Percentiles rank a stretch among this genome's conserved stretches.
phyloP scores from a whole-genome alignment of 2,113 vertebrate species.

The Glaucidium brasilianum region DNA sequence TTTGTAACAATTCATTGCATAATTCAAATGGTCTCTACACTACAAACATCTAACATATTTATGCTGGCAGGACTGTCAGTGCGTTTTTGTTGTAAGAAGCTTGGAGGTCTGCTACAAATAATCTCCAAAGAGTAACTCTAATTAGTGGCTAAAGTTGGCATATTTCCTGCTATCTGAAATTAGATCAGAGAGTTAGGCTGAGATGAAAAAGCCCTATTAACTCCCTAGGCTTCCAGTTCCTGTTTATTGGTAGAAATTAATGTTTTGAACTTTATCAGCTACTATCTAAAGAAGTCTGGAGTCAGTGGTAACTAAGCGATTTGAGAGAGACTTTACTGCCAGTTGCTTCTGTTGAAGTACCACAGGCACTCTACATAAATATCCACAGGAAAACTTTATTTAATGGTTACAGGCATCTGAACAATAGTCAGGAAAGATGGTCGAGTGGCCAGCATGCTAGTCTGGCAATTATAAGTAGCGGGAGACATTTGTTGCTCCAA shows the following conservation, averaged over 20 bases:
- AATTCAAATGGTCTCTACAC: conserved; percentile 13
- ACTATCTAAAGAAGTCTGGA: conserved; percentile 66
- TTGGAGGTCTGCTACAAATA: conserved; percentile 73
- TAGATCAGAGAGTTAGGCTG: conserved; percentile 72
- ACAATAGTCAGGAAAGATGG: neutral
- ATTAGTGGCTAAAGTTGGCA: conserved; percentile 73
- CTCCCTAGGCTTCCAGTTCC: conserved; percentile 66
- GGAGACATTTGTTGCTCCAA: neutral
- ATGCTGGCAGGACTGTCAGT: conserved; percentile 37
- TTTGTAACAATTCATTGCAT: conserved; percentile 20
- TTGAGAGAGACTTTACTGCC: neutral
- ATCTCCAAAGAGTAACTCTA: conserved; percentile 74
- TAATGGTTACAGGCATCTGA: neutral
- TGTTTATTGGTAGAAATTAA: conserved; percentile 71
- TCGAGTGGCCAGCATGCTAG: neutral
- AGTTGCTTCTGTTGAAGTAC: neutral
- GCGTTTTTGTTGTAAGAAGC: conserved; percentile 64
- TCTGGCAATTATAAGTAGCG: neutral
- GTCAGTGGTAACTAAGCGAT: conserved; percentile 51
- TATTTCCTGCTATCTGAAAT: conserved; percentile 80
- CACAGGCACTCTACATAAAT: neutral
- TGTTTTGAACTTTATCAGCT: conserved; percentile 73
- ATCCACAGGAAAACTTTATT: neutral
- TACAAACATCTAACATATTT: conserved; percentile 28
- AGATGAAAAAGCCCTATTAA: conserved; percentile 75